phyloP scores from a whole-genome alignment of 2,888 invertebrate species.

The Phoronis australis region DNA sequence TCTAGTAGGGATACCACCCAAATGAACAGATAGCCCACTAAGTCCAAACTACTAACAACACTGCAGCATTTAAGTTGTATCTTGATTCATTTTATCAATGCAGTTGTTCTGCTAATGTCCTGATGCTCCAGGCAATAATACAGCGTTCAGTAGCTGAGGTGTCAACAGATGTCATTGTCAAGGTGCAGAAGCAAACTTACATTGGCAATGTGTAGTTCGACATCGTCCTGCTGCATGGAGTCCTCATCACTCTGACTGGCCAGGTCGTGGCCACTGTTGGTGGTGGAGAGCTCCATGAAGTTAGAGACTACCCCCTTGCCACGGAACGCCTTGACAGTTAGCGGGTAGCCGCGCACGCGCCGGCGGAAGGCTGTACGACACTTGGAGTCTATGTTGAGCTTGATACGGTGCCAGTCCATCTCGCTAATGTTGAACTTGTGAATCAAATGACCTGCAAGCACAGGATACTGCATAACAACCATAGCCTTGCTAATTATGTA shows the following conservation, averaged over 20 bases:
- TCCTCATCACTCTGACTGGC: constrained; percentile 22
- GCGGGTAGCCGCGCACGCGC: constrained; percentile 42
- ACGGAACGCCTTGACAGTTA: constrained; percentile 48
- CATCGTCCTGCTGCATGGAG: constrained; percentile 15
- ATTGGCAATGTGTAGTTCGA: neutral
- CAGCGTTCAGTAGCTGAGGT: neutral
- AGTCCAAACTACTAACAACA: no score
- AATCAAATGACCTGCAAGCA: constrained; percentile 55
- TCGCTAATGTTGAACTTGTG: constrained; percentile 56
- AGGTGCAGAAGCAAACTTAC: neutral
- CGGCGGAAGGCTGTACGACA: constrained; percentile 56
- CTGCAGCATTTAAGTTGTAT: no score
- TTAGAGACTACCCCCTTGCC: constrained; percentile 34
- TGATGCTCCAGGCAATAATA: no score
- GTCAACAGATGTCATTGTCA: constrained; percentile 31
- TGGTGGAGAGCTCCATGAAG: neutral
- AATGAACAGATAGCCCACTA: no score
- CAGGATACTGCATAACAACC: no score
- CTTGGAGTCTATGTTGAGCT: constrained; percentile 58
- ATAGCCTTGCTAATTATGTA: no score
- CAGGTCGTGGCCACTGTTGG: neutral
- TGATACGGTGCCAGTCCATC: constrained; percentile 57
- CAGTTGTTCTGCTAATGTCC: no score
- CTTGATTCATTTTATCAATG: no score
- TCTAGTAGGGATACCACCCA: no score